Percentiles rank a stretch among this genome's conserved stretches.
Conservation (phyloP, 2,888 invertebrate species). For the Hypena proboscidalis region DNA sequence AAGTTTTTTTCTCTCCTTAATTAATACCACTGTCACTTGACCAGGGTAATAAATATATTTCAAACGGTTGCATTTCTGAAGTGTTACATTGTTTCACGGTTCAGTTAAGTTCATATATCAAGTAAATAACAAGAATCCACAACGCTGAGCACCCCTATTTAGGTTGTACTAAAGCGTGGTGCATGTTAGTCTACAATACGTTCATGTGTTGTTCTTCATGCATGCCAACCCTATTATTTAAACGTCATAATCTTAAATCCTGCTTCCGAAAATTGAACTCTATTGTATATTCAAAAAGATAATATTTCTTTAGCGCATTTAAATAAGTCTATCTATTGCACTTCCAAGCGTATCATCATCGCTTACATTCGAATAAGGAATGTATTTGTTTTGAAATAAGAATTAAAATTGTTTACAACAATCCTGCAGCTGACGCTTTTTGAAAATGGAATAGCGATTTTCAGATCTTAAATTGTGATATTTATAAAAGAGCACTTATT, state of each 20-base stretch:
- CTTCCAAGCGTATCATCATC: conserved; percentile 40
- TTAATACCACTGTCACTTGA: conserved; percentile 6
- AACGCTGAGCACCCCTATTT: conserved; percentile 55
- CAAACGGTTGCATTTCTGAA: conserved; percentile 17
- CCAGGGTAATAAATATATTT: conserved; percentile 17
- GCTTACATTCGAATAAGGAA: conserved; percentile 35
- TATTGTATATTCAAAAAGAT: conserved; percentile 47
- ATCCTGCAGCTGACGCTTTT: conserved; percentile 46
- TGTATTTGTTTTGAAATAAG: conserved; percentile 32
- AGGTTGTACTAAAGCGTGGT: conserved; percentile 75
- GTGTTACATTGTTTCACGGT: conserved; percentile 18
- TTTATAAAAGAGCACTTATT: conserved; percentile 45
- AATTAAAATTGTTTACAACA: conserved; percentile 36
- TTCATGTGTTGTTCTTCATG: conserved; percentile 74
- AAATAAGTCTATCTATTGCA: conserved; percentile 52
- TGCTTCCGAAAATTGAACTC: conserved; percentile 57
- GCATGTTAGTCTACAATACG: conserved; percentile 77
- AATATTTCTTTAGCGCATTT: conserved; percentile 48
- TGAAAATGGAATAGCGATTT: conserved; percentile 54
- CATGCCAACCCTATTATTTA: conserved; percentile 66
- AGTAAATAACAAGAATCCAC: conserved; percentile 51
- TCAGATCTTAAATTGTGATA: conserved; percentile 62
- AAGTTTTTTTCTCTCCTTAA: background rate
- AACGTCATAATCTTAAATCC: conserved; percentile 52
- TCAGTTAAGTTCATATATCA: conserved; percentile 13